phyloP scores from a whole-genome alignment of 1,140 invertebrate genomes.

The Rhizoglyphus robini region DNA sequence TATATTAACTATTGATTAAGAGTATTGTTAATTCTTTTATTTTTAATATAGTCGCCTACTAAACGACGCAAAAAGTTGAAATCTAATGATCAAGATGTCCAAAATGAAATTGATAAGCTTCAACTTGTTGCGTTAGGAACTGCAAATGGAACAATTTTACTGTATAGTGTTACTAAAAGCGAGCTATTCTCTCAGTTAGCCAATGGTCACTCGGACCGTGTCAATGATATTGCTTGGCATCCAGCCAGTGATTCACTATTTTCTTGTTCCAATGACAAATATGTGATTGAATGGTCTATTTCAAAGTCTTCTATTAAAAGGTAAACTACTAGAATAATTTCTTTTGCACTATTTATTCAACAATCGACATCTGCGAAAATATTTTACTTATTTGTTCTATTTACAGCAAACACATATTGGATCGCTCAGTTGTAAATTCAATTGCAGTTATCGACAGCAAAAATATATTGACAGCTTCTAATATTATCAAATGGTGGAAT shows the following conservation, averaged over 20 bases:
- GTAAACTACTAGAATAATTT: not conserved
- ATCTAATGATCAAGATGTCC: not conserved
- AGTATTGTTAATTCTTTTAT: not conserved
- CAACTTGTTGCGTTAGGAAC: not conserved
- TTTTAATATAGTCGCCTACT: not conserved
- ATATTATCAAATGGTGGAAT: slow-evolving; percentile 4
- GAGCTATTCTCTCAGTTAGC: not conserved
- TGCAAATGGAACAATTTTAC: not conserved
- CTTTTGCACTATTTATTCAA: not conserved
- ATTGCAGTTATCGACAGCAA: not conserved
- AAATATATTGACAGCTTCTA: not conserved
- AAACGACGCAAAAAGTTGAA: not conserved
- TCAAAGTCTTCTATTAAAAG: not conserved
- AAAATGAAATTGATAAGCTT: not conserved
- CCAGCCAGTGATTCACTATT: not conserved
- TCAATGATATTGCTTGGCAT: slow-evolving; percentile 2
- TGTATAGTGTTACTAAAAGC: not conserved
- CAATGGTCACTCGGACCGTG: not conserved
- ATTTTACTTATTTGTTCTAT: no score
- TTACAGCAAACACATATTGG: not conserved
- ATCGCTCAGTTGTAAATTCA: not conserved
- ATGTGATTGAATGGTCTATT: slow-evolving; percentile 11
- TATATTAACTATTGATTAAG: not conserved
- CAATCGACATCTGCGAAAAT: no score
- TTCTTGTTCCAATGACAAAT: slow-evolving; percentile 12